These are phyloP conservation scores for Panurus biarmicus DNA, from an alignment of 2,113 vertebrate genomes.

Conservation along the genomic window DNA sequence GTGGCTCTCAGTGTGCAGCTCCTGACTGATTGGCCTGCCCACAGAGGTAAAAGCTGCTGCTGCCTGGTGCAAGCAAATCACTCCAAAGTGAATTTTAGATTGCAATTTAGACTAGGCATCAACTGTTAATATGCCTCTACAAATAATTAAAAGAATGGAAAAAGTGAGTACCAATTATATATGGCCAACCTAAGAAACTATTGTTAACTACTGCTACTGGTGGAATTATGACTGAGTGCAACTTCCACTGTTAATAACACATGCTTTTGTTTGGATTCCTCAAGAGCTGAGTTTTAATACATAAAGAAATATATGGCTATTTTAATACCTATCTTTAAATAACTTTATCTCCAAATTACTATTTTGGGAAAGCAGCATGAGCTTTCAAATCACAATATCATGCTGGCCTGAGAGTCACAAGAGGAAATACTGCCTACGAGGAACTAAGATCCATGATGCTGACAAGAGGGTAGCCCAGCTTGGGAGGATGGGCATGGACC, in stretches of 20 bases:
- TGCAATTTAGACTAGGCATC: neutral
- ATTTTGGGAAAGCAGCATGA: neutral
- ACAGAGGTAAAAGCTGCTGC: neutral
- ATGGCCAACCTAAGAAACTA: neutral
- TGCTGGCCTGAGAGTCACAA: neutral
- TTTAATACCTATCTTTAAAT: neutral
- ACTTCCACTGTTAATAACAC: neutral
- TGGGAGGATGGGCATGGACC: neutral
- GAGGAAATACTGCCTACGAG: neutral
- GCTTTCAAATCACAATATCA: neutral
- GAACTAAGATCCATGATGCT: neutral
- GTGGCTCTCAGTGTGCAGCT: neutral
- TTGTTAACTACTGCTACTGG: neutral
- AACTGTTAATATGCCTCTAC: neutral
- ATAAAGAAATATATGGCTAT: neutral
- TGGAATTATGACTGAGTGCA: neutral
- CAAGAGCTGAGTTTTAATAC: neutral
- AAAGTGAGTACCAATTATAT: neutral
- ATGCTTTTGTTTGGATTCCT: neutral
- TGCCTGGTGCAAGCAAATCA: neutral
- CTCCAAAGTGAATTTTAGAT: neutral
- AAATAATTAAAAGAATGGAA: neutral
- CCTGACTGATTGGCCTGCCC: neutral
- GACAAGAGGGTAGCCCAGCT: neutral
- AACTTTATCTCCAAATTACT: neutral